Evolutionary conservation across 2,113 vertebrate genomes (phyloP).

Genomic region (Antechinus flavipes): DNA sequence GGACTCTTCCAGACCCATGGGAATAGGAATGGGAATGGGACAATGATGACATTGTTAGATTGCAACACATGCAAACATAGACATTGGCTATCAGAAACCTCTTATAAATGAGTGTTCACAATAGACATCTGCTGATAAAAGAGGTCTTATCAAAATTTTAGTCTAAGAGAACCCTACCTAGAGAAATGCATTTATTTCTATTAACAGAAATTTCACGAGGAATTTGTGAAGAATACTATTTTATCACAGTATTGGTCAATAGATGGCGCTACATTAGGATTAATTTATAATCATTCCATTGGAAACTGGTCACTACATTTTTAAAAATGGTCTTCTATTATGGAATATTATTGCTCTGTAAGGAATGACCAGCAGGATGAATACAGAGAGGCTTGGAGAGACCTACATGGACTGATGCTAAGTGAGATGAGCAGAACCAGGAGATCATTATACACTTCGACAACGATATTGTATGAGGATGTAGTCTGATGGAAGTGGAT

Average conservation of each 20-base stretch:
- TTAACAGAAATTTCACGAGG: slow-evolving; percentile 61
- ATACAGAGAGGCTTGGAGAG: too few relatives aligned
- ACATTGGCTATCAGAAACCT: slow-evolving; percentile 31
- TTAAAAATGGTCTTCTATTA: neutral
- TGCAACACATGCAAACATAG: too few relatives aligned
- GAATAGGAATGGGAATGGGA: too few relatives aligned
- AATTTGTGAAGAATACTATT: slow-evolving; percentile 66
- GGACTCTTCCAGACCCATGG: neutral
- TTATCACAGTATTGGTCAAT: slow-evolving; percentile 58
- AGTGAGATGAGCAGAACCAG: too few relatives aligned
- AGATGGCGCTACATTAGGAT: slow-evolving; percentile 46
- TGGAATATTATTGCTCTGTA: too few relatives aligned
- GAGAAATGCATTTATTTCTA: slow-evolving; percentile 66
- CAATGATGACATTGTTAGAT: too few relatives aligned
- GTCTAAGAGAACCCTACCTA: slow-evolving; percentile 57
- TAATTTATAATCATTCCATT: slow-evolving; percentile 55
- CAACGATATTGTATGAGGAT: too few relatives aligned
- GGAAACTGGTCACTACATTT: slow-evolving; percentile 23
- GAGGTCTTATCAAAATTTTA: slow-evolving; percentile 59
- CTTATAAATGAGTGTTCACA: slow-evolving; percentile 37
- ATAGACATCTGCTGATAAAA: slow-evolving; percentile 61
- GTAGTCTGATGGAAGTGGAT: too few relatives aligned
- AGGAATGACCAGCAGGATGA: too few relatives aligned
- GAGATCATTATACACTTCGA: too few relatives aligned
- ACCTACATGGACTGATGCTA: too few relatives aligned